These are phyloP conservation scores for Acanthosoma haemorrhoidale DNA, from an alignment of 2,888 invertebrate genomes.

Conservation along the genomic window DNA sequence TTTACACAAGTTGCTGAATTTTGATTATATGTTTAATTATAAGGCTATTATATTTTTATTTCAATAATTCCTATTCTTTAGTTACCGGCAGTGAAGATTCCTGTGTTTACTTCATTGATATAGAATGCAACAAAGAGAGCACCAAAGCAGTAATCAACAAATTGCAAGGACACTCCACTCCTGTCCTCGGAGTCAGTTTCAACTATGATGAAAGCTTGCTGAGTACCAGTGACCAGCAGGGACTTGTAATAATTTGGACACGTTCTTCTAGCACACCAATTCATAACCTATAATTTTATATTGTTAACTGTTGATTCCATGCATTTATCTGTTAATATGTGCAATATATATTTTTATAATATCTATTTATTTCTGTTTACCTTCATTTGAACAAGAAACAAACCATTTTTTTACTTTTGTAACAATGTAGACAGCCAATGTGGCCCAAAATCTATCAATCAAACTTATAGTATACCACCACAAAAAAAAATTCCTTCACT, in stretches of 20 bases:
- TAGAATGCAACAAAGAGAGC: constrained; percentile 51
- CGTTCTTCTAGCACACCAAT: constrained; percentile 44
- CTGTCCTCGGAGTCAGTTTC: constrained; percentile 76
- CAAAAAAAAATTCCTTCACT: too few species aligned
- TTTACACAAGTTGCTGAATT: too few species aligned
- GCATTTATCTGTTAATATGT: neutral
- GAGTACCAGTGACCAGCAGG: constrained; percentile 76
- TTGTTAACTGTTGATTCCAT: too few species aligned
- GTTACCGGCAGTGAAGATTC: constrained; percentile 75
- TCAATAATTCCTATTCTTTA: constrained; percentile 43
- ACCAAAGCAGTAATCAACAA: constrained; percentile 54
- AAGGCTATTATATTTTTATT: neutral
- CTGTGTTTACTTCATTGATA: constrained; percentile 70
- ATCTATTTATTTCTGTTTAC: neutral
- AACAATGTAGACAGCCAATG: too few species aligned
- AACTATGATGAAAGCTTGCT: constrained; percentile 82
- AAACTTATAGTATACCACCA: too few species aligned
- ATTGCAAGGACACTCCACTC: constrained; percentile 71
- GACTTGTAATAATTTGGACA: constrained; percentile 71
- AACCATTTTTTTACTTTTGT: too few species aligned
- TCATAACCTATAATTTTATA: too few species aligned
- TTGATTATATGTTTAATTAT: too few species aligned
- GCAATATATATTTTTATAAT: neutral
- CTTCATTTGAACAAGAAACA: too few species aligned
- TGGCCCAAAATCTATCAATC: too few species aligned